These are phyloP conservation scores for Lithophane ornitopus DNA, from an alignment of 2,888 invertebrate species.

Conservation along the genomic window DNA sequence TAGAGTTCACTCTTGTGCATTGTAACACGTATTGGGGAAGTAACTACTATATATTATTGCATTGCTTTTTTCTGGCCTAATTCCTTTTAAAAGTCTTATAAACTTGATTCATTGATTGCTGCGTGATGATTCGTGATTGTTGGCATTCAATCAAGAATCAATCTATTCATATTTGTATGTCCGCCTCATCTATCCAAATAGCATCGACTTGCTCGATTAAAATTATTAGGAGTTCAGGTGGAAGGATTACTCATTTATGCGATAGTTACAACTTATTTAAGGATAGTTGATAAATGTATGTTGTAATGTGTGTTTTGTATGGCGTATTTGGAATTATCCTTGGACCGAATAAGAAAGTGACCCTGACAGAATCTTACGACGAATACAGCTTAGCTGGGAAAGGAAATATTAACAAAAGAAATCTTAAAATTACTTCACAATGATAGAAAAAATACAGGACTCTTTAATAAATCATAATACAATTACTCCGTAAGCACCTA, in stretches of 20 bases:
- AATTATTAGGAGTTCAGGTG: not conserved
- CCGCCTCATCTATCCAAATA: not conserved
- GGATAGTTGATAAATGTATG: not conserved
- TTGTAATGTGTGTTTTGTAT: not conserved
- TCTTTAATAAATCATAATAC: constrained; percentile 57
- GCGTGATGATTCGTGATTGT: not conserved
- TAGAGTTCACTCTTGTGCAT: constrained; percentile 32
- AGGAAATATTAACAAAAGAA: constrained; percentile 4
- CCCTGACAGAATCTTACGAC: constrained; percentile 12
- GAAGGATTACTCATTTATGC: not conserved
- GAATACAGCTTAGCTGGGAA: not conserved
- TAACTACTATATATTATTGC: constrained; percentile 8
- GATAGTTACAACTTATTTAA: not conserved
- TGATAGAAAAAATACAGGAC: constrained; percentile 69
- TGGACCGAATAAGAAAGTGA: not conserved
- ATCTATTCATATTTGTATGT: not conserved
- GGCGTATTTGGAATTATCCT: not conserved
- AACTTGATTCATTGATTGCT: not conserved
- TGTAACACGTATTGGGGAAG: constrained; percentile 25
- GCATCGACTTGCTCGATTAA: not conserved
- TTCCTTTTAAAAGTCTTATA: not conserved
- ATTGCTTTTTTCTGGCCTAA: constrained; percentile 3
- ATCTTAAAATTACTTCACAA: constrained; percentile 41
- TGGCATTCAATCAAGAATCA: constrained; percentile 6
- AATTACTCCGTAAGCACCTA: constrained; percentile 66